Conservation (phyloP, 2,888 invertebrate genomes). For the Polydrusus tereticollis region DNA sequence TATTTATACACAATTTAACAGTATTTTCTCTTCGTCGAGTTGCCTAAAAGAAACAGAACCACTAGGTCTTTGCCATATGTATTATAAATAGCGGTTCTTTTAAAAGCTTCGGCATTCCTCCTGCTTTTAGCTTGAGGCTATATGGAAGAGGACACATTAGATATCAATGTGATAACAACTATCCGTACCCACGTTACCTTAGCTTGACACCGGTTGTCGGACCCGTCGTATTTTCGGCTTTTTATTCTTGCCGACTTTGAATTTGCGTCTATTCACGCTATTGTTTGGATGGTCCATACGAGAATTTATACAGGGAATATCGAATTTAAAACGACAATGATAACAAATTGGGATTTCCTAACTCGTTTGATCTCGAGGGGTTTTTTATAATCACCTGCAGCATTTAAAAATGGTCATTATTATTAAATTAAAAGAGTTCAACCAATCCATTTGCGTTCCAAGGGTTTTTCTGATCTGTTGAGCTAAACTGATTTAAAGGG, state of each 20-base stretch:
- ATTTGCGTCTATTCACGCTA: constrained; percentile 24
- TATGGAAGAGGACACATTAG: constrained; percentile 42
- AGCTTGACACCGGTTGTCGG: constrained; percentile 40
- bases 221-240: constrained; percentile 32
- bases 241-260: constrained; percentile 33
- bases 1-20: too few relatives aligned
- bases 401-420: too few relatives aligned
- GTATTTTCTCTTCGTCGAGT: not conserved
- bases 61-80: not conserved
- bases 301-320: constrained; percentile 29
- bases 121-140: not conserved
- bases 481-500: too few relatives aligned
- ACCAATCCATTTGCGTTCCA: too few relatives aligned
- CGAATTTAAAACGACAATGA: not conserved
- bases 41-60: not conserved
- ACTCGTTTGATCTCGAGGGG: too few relatives aligned
- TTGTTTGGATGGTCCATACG: constrained; percentile 23
- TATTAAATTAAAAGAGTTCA: too few relatives aligned
- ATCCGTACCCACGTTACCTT: constrained; percentile 40
- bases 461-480: too few relatives aligned
- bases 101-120: constrained; percentile 24
- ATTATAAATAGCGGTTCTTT: constrained; percentile 30
- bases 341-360: not conserved
- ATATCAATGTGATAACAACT: constrained; percentile 43
- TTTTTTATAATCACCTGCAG: too few relatives aligned